Percentiles rank a stretch among this genome's conserved stretches.
These are phyloP conservation scores for Channa maculata DNA, from an alignment of 2,113 vertebrate genomes.

Conservation along the genomic window DNA sequence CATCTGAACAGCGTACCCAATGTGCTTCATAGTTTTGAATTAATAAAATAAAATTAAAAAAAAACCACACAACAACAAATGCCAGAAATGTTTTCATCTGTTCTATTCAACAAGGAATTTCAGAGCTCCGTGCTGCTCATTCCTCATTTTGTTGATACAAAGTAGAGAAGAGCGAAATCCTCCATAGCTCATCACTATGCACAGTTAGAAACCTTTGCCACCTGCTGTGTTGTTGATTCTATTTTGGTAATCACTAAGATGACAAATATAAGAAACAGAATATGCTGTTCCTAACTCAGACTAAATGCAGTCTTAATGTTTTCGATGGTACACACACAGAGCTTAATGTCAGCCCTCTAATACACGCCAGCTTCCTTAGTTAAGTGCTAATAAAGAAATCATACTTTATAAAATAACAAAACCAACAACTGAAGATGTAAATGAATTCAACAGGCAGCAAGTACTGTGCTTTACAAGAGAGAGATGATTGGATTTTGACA, in stretches of 20 bases:
- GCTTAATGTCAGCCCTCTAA: background rate
- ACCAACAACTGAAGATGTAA: background rate
- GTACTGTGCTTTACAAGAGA: constrained; percentile 17
- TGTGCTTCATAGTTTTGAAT: background rate
- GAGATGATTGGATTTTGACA: constrained; percentile 55
- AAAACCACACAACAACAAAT: background rate
- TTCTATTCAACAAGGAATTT: constrained; percentile 4
- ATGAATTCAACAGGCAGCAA: constrained; percentile 4
- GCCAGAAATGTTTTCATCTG: background rate
- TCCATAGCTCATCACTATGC: constrained; percentile 10
- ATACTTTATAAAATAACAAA: background rate
- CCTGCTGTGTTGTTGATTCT: constrained; percentile 22
- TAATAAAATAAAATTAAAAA: constrained; percentile 10
- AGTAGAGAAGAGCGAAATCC: background rate
- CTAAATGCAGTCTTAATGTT: background rate
- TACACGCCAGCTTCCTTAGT: background rate
- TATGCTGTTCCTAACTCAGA: background rate
- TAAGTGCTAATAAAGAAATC: background rate
- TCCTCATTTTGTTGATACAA: constrained; percentile 8
- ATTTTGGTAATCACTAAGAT: background rate
- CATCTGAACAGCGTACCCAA: background rate
- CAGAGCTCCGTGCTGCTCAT: background rate
- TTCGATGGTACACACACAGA: background rate
- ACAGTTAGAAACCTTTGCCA: constrained; percentile 4
- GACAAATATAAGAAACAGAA: background rate